Base-by-base conservation (phyloP, 2,888 invertebrate species). In the Caenorhabditis sp. region DNA sequence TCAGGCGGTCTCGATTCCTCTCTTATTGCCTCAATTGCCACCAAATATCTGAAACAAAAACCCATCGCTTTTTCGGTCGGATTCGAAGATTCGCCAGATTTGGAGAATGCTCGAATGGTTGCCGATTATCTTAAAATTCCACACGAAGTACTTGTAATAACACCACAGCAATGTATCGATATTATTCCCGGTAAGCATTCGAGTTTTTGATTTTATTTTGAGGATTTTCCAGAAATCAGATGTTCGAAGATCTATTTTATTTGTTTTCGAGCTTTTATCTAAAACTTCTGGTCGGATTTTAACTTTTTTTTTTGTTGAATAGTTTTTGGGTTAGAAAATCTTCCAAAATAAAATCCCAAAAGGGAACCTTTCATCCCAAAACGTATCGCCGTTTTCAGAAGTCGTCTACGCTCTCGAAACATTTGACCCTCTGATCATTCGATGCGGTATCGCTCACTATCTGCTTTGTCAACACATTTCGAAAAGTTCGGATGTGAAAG, bases 401-500 rank as follows among this genome's bases (percentile, higher is more conserved):
- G 87, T 87, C 14, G 77, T 87, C 26, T 84, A 84, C 64, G 84
- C 87, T 31, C 67, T 87, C 66, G 87, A 87, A 64, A 87, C 86
- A 27, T 87, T 85, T 68, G 87, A 87, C 61, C 87, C 87, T 12
- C 72, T 84, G 50, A 80, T 87, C 69, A 81, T 87, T 49, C 82
- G 87, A 31, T 87, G 87, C 66, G 87, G 87, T 54, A 83, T 87
- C 54, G 83, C 86, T 21, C 87, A 87, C 61, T 87, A 82, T 69
- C 81, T 87, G 17, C 81, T 87, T 12, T 87, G 87, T 69, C 77
- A 81, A 59, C 81, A 86, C 77, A 87, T 87, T 65, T 81, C 87
- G 19, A 77, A 73, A 36, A 79, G 77, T 21, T 82, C 83, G 12
- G 84, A 87, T 69, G 87, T 87, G 21, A 86, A 85, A 68, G 87